These are phyloP conservation scores for Eurois occulta DNA, from an alignment of 2,888 invertebrate genomes.

Conservation along the genomic window DNA sequence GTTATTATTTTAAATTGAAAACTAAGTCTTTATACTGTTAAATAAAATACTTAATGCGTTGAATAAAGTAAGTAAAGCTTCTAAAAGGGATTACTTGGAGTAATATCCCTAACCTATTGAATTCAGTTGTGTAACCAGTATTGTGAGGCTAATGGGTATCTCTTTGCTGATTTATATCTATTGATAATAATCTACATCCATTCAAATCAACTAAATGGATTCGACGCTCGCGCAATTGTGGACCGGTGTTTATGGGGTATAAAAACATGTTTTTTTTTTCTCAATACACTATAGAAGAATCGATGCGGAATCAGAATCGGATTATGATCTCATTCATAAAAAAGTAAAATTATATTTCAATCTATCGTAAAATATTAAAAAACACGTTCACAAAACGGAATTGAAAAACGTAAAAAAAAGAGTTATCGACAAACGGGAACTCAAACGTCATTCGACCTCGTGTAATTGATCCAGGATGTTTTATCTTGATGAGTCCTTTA, in stretches of 20 bases:
- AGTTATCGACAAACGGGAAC: constrained; percentile 84
- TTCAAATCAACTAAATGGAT: constrained; percentile 82
- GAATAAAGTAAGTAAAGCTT: constrained; percentile 53
- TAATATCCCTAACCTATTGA: constrained; percentile 73
- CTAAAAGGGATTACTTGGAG: constrained; percentile 60
- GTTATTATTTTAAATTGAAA: constrained; percentile 77
- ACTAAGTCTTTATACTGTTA: constrained; percentile 65
- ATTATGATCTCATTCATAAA: constrained; percentile 72
- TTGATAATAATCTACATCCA: constrained; percentile 82
- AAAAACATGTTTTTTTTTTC: constrained; percentile 71
- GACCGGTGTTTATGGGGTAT: constrained; percentile 74
- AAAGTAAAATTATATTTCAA: constrained; percentile 58
- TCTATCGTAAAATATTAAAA: constrained; percentile 63
- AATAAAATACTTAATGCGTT: constrained; percentile 62
- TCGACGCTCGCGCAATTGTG: constrained; percentile 77
- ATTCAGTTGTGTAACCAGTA: constrained; percentile 74
- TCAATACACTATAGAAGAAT: constrained; percentile 64
- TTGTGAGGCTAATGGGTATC: constrained; percentile 80
- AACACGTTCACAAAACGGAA: constrained; percentile 71
- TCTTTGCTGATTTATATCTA: constrained; percentile 84
- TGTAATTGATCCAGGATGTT: constrained; percentile 90
- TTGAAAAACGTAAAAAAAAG: constrained; percentile 78
- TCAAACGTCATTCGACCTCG: constrained; percentile 84
- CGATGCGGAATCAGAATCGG: constrained; percentile 74
- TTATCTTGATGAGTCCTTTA: constrained; percentile 89